Evolutionary conservation across 2,888 invertebrate genomes (phyloP).

Genomic region (Amaurobius ferox): DNA sequence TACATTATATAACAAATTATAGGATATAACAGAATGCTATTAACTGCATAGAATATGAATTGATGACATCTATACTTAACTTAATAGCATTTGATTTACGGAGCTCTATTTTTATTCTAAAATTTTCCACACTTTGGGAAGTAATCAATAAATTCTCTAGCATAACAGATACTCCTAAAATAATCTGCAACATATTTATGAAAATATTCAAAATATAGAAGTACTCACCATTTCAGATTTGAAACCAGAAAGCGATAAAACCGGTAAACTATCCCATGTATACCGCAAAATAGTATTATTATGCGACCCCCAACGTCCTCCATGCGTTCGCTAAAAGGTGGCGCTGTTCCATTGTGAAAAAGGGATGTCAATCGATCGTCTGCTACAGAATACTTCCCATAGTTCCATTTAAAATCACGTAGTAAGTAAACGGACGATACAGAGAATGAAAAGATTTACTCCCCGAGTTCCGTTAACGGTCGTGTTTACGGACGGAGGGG

Average conservation of each 20-base stretch:
- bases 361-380: conserved; percentile 7
- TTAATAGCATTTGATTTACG: too few relatives aligned
- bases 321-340: background rate
- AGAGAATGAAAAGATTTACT: background rate
- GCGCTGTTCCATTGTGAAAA: conserved; percentile 10
- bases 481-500: background rate
- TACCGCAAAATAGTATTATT: background rate
- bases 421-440: background rate
- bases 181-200: too few relatives aligned
- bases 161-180: too few relatives aligned
- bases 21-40: too few relatives aligned
- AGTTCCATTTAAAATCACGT: background rate
- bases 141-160: too few relatives aligned
- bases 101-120: too few relatives aligned
- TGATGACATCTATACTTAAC: too few relatives aligned
- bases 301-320: background rate
- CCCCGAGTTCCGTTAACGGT: background rate
- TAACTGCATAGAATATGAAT: too few relatives aligned
- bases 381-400: background rate
- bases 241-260: background rate
- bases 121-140: too few relatives aligned
- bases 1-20: too few relatives aligned
- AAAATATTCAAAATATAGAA: too few relatives aligned
- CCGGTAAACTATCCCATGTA: background rate
- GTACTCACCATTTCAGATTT: background rate